Evolutionary conservation across 2,888 invertebrate species (phyloP), one percentile per base, ranked within the genome.

Genomic region (Troides aeacus): DNA sequence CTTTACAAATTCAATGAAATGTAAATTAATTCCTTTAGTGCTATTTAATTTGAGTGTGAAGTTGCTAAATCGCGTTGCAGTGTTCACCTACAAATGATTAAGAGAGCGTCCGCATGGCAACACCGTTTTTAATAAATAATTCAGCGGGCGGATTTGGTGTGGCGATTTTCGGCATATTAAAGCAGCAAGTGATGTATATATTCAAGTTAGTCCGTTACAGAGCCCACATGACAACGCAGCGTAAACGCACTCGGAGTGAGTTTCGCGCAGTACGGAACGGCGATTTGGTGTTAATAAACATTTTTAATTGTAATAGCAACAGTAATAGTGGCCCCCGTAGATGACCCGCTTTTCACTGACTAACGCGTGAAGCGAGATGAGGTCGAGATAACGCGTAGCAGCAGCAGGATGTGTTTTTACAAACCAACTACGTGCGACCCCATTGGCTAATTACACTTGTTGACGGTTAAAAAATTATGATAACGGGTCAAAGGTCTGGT

Each of bases 161-260:
- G 59, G 39, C 39, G 59, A 66, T 63, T 70, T 70, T 70, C 63
- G 63, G 66, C 23, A 66, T 60, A 56, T 66, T 63, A 66, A 66
- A 63, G 59, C n/a, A 17, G 63, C 50, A 63, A 62, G 53, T 39
- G 46, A 56, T 64, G 30, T 30, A 30, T 30, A 56, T 42, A 62
- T 65, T 66, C 50, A 58, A 57, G 42, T 24, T n/a, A 39, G 24
- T 53, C 70, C 70, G 70, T 66, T 70, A 70, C 59, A 6, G 24
- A 66, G 62, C 70, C 70, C 70, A 70, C 66, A 70, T 70, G 70
- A 60, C 59, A 70, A 63, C 70, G 59, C 63, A 30, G 70, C 66
- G 70, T 66, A 66, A 70, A 68, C 62, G 42, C 30, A 30, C 36
- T 21, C 46, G 15, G 30, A 53, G 2, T 62, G 24, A 18, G 46